Evolutionary conservation across 2,113 vertebrate species (phyloP), one percentile per base, ranked within the genome.

Genomic region (Zootoca vivipara): DNA sequence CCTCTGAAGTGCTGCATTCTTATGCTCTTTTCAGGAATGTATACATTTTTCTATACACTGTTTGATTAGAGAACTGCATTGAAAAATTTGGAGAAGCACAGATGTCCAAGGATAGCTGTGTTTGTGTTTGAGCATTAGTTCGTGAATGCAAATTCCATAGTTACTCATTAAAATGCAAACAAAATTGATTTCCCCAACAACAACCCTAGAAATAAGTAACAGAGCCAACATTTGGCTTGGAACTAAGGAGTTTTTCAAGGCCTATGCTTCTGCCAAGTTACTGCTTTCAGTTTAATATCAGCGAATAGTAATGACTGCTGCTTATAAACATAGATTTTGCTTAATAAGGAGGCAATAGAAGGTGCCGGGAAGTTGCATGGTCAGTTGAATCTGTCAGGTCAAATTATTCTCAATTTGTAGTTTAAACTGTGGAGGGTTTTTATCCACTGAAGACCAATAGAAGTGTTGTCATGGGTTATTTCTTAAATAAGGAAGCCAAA

Each of bases 351-450:
- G 81, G 88, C 78, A 92, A 92, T 92, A 89, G 93, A 94, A 94
- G 90, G 86, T 94, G 93, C 92, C 94, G 93, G 93, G 85, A 92
- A 92, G 86, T 92, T 92, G 83, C 94, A 95, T 92, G 93, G 93
- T 92, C 93, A 95, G 95, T 94, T 95, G 93, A 94, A 87, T 93
- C 87, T 95, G 92, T 94, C 95, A 93, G 90, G 94, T 91, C 87
- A 94, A 92, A 95, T 95, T 93, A 95, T 58, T 87, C 42, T 95
- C 94, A 93, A 94, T 95, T 93, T 88, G 89, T 0, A 88, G 80
- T 65, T 92, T 88, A 88, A 90, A 80, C 77, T 1, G 56, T 73
- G n/a, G 1, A 56, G 79, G 2, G 9, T n/a, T 78, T 90, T 83
- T 82, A 58, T 79, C 22, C 30, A 80, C 79, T 12, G 81, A 91